Evolutionary conservation across 2,113 vertebrate species (phyloP).

Genomic region (Lagopus muta): DNA sequence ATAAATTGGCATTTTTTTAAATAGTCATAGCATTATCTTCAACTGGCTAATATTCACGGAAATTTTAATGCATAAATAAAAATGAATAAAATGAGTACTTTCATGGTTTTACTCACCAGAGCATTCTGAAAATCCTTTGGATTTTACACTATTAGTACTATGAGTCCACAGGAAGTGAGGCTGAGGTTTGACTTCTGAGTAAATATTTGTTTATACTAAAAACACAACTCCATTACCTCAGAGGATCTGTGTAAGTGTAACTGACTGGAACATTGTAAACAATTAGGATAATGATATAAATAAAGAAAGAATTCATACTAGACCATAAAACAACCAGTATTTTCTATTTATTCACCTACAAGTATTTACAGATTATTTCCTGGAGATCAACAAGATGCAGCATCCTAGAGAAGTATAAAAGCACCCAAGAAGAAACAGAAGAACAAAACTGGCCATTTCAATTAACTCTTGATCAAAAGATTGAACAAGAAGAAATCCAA

Average conservation of each 20-base stretch:
- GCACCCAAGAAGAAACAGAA: neutral
- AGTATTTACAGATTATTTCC: constrained; percentile 19
- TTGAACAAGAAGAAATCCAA: neutral
- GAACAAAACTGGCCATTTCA: neutral
- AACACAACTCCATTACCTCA: constrained; percentile 48
- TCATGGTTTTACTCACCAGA: neutral
- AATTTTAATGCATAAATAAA: neutral
- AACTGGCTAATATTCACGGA: neutral
- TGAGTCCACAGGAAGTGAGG: neutral
- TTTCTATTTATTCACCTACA: constrained; percentile 14
- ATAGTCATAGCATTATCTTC: neutral
- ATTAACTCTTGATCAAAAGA: neutral
- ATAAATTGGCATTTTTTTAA: neutral
- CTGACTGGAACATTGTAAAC: constrained; percentile 50
- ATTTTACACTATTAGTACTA: neutral
- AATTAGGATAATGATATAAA: constrained; percentile 56
- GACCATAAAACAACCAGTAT: neutral
- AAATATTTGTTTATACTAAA: constrained; percentile 44
- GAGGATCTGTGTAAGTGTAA: constrained; percentile 42
- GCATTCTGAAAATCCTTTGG: neutral
- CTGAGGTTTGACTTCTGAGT: neutral
- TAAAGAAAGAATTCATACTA: neutral
- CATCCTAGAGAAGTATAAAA: neutral
- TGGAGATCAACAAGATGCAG: neutral
- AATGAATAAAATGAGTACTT: neutral